Evolutionary conservation across 2,797 vertebrate species (phyloP), one percentile per base, ranked within the genome.

Genomic region (Gymnoscopelus microlampas): DNA sequence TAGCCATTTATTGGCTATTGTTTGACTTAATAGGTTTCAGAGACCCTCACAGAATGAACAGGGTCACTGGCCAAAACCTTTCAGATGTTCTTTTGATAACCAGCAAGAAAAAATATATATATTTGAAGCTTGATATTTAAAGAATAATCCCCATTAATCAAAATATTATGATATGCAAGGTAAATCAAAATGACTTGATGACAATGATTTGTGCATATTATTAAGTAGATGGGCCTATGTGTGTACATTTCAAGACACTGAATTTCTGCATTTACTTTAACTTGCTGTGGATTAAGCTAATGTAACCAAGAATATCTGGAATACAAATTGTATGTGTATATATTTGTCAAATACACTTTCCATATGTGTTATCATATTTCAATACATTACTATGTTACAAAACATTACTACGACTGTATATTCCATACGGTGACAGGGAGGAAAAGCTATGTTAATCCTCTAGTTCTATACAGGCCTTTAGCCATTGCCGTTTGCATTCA

Each of bases 1-100:
- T 74, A 0, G 56, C 60, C 70, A 62, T 88, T 91, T 86, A 78
- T 89, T 77, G 78, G 71, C 32, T 58, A 80, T 83, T 90, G 90
- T 91, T 90, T 91, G 50, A 54, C 88, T 87, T 88, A 88, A 83
- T 84, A 83, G 82, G 60, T 72, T 74, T 14, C n/a, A 35, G 14
- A 7, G 13, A n/a, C 26, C 5, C 56, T 49, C 73, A 15, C 13
- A 1, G 5, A 10, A 47, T 1, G 39, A 68, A 50, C 66, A 1
- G 59, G 70, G 80, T 72, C 68, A 15, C 69, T 55, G 14, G 0
- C 51, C 0, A 24, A 58, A 14, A 57, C 67, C 68, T 14, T 49
- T 56, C 9, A 63, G 61, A 5, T 65, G 24, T 10, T 29, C n/a
- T n/a, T 15, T 8, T 35, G 6, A 19, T 62, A 10, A 49, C 39